These are phyloP conservation scores for Meloidogyne exigua DNA, from an alignment of 1,140 invertebrate genomes.

Conservation along the genomic window DNA sequence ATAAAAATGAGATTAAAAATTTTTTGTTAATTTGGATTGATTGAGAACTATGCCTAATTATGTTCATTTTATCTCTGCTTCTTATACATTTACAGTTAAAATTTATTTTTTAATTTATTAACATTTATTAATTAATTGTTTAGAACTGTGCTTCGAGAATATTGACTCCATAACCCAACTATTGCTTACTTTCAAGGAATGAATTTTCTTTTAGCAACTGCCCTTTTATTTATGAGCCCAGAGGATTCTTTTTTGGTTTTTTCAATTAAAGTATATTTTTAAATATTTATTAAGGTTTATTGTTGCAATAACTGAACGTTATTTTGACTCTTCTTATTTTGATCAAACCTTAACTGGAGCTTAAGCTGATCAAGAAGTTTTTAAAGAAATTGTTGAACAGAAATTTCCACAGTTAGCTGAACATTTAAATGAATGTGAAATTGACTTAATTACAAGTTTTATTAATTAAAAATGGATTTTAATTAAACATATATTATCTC, in stretches of 20 bases:
- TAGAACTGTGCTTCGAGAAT: conserved; percentile 67
- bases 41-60: conserved; percentile 68
- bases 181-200: conserved; percentile 69
- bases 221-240: conserved; percentile 67
- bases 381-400: conserved; percentile 66
- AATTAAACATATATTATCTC: background rate
- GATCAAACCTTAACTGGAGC: conserved; percentile 68
- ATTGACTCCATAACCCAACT: conserved; percentile 66
- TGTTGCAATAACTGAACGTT: conserved; percentile 67
- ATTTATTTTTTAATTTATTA: background rate
- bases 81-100: conserved; percentile 50
- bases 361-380: conserved; percentile 67
- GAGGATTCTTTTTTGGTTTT: conserved; percentile 68
- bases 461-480: background rate
- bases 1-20: too few relatives aligned
- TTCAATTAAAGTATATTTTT: background rate
- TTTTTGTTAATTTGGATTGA: conserved; percentile 67
- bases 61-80: conserved; percentile 66
- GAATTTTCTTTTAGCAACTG: conserved; percentile 69
- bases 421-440: conserved; percentile 67
- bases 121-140: too few relatives aligned
- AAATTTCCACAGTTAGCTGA: conserved; percentile 65
- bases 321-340: conserved; percentile 67
- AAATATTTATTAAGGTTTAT: conserved; percentile 50
- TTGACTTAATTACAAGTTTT: conserved; percentile 66